Percentiles rank a stretch among this genome's conserved stretches.
phyloP scores from a whole-genome alignment of 2,113 vertebrate genomes.

The Apaloderma vittatum region DNA sequence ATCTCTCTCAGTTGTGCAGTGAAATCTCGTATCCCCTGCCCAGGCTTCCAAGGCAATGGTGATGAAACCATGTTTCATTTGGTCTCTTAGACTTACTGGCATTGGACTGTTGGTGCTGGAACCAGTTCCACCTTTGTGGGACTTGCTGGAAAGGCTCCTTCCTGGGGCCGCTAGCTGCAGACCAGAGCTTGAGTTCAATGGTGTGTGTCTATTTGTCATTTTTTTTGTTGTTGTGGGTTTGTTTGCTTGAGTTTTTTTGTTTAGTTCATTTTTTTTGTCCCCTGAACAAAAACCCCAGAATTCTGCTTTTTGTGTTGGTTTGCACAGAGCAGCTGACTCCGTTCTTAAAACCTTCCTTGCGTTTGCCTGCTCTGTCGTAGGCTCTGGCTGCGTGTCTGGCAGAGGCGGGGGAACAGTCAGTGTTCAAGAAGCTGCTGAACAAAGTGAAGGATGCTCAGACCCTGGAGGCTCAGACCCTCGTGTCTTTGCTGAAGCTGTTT shows the following conservation, averaged over 20 bases:
- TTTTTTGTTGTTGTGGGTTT: not conserved
- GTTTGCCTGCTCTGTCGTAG: constrained; percentile 42
- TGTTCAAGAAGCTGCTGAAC: constrained; percentile 74
- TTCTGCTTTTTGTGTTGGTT: not conserved
- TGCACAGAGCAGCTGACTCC: not conserved
- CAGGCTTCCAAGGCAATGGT: not conserved
- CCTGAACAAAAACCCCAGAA: not conserved
- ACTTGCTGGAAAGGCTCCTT: not conserved
- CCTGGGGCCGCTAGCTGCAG: rapidly evolving
- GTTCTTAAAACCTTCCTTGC: not conserved
- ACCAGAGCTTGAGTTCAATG: not conserved
- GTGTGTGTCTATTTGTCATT: not conserved
- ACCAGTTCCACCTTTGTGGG: not conserved
- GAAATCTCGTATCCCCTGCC: not conserved
- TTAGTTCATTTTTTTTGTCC: not conserved
- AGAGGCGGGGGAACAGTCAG: constrained; percentile 28
- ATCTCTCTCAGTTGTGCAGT: not conserved
- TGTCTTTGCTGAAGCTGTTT: constrained; percentile 72
- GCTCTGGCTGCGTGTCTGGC: constrained; percentile 68
- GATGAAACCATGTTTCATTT: not conserved
- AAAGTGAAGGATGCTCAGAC: constrained; percentile 36
- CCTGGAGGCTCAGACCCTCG: constrained; percentile 41
- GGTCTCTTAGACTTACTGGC: not conserved
- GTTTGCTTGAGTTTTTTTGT: not conserved
- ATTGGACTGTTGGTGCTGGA: not conserved